phyloP scores from a whole-genome alignment of 2,888 invertebrate species.

The Tenthredo scrophulariae region DNA sequence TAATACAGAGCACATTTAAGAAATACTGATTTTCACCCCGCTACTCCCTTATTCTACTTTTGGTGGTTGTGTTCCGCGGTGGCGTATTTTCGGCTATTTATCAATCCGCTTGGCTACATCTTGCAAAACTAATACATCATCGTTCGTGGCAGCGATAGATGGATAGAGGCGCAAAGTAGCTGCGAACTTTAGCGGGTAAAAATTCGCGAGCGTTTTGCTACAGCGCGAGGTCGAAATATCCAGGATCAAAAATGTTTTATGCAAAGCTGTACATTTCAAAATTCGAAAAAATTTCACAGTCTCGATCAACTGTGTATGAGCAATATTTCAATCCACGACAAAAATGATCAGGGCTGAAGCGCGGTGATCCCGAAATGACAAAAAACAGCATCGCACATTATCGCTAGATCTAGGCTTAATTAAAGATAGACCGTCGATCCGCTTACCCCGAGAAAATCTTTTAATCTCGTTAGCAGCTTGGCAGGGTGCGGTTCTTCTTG shows the following conservation, averaged over 20 bases:
- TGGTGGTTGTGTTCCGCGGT: not conserved
- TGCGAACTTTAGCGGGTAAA: not conserved
- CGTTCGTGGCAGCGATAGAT: constrained; percentile 44
- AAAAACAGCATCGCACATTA: constrained; percentile 6
- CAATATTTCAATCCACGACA: not conserved
- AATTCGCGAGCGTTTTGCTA: not conserved
- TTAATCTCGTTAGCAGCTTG: constrained; percentile 41
- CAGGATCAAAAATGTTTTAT: not conserved
- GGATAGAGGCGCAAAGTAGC: constrained; percentile 25
- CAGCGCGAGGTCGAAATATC: not conserved
- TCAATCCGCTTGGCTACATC: constrained; percentile 46
- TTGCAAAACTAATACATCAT: constrained; percentile 50
- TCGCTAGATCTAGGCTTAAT: constrained; percentile 44
- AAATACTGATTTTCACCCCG: not conserved
- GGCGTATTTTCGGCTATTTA: constrained; percentile 46
- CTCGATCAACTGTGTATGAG: not conserved
- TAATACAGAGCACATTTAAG: constrained; percentile 37
- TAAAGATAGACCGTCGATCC: constrained; percentile 45
- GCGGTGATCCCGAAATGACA: not conserved
- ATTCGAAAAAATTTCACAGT: not conserved
- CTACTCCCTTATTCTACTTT: not conserved
- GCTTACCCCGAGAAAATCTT: constrained; percentile 38
- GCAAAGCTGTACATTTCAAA: not conserved
- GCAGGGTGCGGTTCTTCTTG: constrained; percentile 8
- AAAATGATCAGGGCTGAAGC: not conserved